Base-by-base conservation (phyloP, 2,797 vertebrate species). In the Oryzias dopingdopingensis region DNA sequence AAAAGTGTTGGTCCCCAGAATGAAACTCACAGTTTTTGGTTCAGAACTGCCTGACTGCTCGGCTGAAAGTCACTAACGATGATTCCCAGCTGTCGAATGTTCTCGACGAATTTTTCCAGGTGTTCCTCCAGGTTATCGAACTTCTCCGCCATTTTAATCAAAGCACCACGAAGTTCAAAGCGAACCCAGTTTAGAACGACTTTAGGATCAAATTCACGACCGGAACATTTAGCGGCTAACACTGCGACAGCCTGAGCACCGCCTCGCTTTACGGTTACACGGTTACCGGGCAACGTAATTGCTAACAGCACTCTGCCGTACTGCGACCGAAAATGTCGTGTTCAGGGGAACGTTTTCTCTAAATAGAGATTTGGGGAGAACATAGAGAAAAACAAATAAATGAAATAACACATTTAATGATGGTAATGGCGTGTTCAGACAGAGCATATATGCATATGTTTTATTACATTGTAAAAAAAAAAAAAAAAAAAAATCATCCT, bases 31-130 rank as follows among this genome's bases (percentile, higher is more conserved):
- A 99, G 83, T 66, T 99, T 99, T 77, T 99, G 97, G 82, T 96
- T 98, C 53, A 99, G 95, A 6, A 94, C 97, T 6, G 96, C 91
- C 80, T 99, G 97, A 77, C 97, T 98, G 91, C 97, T 99, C 14
- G 97, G 96, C 82, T 99, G 97, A 84, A 99, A 99, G 84, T 99
- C 97, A 77, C 97, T 99, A 53, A 99, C 97, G 85, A 99, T 97
- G 79, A 99, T 99, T 67, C 97, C 97, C 67, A 99, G 79, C 86
- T 99, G 97, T 40, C 97, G 93, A 70, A 99, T 99, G 70, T 99
- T 99, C 91, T 99, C 97, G 76, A 99, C 93, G 43, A 99, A 99
- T 87, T 99, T 98, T 90, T 99, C 97, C 74, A 99, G 84, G 61
- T 98, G 95, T 63, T 99, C 97, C 77, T 99, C 97, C 54, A 99